These are phyloP conservation scores for Hoplias malabaricus DNA, from an alignment of 2,113 vertebrate species.

Conservation along the genomic window DNA sequence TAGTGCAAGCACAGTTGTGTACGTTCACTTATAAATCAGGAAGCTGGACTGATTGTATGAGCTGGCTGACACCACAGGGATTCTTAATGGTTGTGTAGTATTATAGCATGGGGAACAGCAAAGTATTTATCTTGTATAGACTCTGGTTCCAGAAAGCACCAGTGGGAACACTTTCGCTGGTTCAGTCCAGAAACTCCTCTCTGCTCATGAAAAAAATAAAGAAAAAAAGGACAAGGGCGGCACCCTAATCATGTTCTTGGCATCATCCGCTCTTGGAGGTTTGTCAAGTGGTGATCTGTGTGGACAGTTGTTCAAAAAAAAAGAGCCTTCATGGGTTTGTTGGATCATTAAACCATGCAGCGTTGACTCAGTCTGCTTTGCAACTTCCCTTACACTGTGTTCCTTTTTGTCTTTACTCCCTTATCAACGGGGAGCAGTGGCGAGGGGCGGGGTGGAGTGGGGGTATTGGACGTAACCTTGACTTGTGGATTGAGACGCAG, in stretches of 20 bases:
- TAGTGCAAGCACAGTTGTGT: too few relatives aligned
- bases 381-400: constrained; percentile 14
- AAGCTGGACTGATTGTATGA: too few relatives aligned
- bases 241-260: constrained; percentile 13
- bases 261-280: background rate
- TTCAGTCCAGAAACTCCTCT: background rate
- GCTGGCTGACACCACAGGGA: too few relatives aligned
- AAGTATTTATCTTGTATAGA: background rate
- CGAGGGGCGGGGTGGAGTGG: background rate
- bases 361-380: constrained; percentile 17
- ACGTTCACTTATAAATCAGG: too few relatives aligned
- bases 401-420: constrained; percentile 34
- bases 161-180: constrained; percentile 7
- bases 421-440: constrained; percentile 35
- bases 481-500: constrained; percentile 63
- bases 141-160: background rate
- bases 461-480: constrained; percentile 51
- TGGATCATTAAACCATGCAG: constrained; percentile 39
- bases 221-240: background rate
- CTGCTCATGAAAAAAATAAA: background rate
- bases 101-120: background rate
- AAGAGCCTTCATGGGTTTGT: constrained; percentile 33
- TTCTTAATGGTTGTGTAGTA: too few relatives aligned
- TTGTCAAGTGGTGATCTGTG: constrained; percentile 9
- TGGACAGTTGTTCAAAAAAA: constrained; percentile 21